Evolutionary conservation across 2,888 invertebrate species (phyloP).

Genomic region (Amaurobius ferox): DNA sequence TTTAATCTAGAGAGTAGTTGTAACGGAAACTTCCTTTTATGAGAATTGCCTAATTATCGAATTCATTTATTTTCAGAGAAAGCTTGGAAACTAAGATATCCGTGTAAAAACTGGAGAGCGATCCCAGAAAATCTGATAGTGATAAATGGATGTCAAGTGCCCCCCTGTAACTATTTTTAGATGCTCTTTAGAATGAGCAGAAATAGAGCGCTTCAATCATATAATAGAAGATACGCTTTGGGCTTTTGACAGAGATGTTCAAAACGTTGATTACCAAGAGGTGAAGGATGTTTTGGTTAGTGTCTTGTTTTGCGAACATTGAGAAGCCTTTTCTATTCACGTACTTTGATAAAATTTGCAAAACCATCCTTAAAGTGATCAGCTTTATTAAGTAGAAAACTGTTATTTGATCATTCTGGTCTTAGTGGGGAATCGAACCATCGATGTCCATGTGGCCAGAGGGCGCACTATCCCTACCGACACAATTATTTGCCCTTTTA

Average conservation of each 20-base stretch:
- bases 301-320: background rate
- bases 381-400: no score
- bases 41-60: no score
- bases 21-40: no score
- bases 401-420: no score
- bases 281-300: no score
- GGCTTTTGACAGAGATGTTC: background rate
- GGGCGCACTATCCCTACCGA: no score
- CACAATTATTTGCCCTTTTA: no score
- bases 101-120: background rate
- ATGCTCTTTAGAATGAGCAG: background rate
- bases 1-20: no score
- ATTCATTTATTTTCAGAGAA: background rate
- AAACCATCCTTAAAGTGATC: no score
- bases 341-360: background rate
- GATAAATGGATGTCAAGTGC: background rate
- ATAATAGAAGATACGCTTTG: background rate
- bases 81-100: no score
- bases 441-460: no score
- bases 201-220: slow-evolving; percentile 1
- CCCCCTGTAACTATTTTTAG: background rate
- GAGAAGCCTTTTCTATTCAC: background rate
- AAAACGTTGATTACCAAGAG: background rate
- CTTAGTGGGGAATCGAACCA: no score
- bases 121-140: background rate